These are phyloP conservation scores for Hydrozoanthus gracilis DNA, from an alignment of 92 coral and sea anemone species.

Conservation along the genomic window DNA sequence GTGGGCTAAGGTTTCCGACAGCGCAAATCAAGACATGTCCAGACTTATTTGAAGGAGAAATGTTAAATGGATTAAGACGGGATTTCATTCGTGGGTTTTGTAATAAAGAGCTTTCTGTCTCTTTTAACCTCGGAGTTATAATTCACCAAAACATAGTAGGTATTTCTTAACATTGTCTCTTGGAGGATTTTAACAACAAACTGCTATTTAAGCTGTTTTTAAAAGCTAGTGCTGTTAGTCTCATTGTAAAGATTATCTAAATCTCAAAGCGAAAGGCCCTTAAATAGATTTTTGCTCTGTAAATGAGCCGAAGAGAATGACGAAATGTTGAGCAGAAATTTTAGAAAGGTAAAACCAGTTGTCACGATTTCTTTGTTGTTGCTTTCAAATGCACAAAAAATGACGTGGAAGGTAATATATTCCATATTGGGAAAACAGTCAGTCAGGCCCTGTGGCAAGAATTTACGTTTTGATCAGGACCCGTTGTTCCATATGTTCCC, in stretches of 20 bases:
- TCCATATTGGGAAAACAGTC: slow-evolving; percentile 58
- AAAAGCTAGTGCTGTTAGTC: not conserved
- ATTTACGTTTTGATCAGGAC: slow-evolving; percentile 61
- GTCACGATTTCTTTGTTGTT: not conserved
- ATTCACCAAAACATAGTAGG: too few species aligned
- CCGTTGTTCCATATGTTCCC: not conserved
- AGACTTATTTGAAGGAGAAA: slow-evolving; percentile 7
- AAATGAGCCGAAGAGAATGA: not conserved
- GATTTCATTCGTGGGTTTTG: not conserved
- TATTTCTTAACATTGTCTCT: not conserved
- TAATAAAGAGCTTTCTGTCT: not conserved
- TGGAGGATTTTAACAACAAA: not conserved
- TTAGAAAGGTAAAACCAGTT: not conserved
- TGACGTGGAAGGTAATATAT: slow-evolving; percentile 86
- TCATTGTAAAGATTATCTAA: not conserved
- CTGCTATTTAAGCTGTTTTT: not conserved
- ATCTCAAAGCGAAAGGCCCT: slow-evolving; percentile 3
- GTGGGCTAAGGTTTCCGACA: not conserved
- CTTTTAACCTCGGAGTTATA: too few species aligned
- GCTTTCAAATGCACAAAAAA: slow-evolving; percentile 76
- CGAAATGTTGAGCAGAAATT: too few species aligned
- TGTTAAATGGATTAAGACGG: not conserved
- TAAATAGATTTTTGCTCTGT: not conserved
- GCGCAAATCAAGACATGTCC: not conserved
- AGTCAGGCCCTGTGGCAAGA: slow-evolving; percentile 61